These are phyloP conservation scores for Pogonophryne albipinna DNA, from an alignment of 2,797 vertebrate genomes.

Conservation along the genomic window DNA sequence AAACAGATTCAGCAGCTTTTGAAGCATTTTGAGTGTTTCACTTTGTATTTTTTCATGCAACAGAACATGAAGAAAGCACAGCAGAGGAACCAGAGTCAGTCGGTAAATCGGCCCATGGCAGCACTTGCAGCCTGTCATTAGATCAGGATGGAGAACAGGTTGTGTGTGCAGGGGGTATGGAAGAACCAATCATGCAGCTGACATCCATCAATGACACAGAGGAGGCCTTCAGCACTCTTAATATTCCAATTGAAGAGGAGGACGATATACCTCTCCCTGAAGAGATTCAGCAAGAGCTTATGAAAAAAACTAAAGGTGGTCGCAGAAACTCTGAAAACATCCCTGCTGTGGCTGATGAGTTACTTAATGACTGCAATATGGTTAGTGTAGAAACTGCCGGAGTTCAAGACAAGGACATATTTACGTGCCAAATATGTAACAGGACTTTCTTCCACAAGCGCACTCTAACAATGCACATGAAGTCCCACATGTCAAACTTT, in stretches of 20 bases:
- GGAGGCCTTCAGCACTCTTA: conserved; percentile 58
- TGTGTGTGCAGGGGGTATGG: conserved; percentile 27
- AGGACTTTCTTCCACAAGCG: conserved; percentile 72
- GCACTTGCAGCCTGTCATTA: conserved; percentile 42
- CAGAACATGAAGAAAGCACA: conserved; percentile 41
- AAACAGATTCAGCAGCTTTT: not conserved
- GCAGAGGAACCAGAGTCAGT: conserved; percentile 40
- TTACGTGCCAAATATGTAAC: conserved; percentile 69
- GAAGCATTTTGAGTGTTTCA: conserved; percentile 10
- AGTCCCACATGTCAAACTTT: conserved; percentile 72
- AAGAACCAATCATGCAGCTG: conserved; percentile 46
- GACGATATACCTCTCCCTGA: conserved; percentile 62
- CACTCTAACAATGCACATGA: conserved; percentile 76
- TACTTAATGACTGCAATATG: conserved; percentile 34
- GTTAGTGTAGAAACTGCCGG: conserved; percentile 16
- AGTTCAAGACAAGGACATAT: conserved; percentile 37
- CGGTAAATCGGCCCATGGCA: conserved; percentile 16
- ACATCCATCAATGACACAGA: conserved; percentile 44
- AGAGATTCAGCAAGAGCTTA: conserved; percentile 49
- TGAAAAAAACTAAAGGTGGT: not conserved
- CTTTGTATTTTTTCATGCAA: conserved; percentile 25
- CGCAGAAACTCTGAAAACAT: conserved; percentile 26
- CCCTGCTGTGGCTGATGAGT: conserved; percentile 20
- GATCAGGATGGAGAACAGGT: conserved; percentile 36
- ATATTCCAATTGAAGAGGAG: conserved; percentile 70